Evolutionary conservation across 2,888 invertebrate species (phyloP).

Genomic region (Bibio marci): DNA sequence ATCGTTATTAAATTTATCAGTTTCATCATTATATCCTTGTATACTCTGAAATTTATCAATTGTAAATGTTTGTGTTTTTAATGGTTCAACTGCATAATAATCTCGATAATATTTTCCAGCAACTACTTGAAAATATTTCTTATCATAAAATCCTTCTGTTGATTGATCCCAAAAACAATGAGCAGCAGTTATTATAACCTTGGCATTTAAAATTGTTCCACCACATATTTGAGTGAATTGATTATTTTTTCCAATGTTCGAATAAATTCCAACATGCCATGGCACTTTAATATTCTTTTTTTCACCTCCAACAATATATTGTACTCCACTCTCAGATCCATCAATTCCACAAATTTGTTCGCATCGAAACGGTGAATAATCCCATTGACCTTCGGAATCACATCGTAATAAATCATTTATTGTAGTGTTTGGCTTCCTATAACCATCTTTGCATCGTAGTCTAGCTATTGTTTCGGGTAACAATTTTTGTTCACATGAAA

Average conservation of each 20-base stretch:
- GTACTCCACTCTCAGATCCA: neutral
- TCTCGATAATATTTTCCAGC: slow-evolving; percentile 9
- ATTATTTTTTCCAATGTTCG: neutral
- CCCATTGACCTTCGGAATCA: slow-evolving; percentile 15
- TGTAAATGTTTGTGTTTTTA: slow-evolving; percentile 8
- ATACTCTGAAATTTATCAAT: slow-evolving; percentile 9
- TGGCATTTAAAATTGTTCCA: slow-evolving; percentile 6
- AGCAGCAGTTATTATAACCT: slow-evolving; percentile 7
- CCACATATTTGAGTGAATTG: slow-evolving; percentile 6
- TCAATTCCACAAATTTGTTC: slow-evolving; percentile 15
- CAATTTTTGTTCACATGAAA: slow-evolving; percentile 9
- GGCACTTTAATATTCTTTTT: slow-evolving; percentile 2
- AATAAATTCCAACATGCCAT: slow-evolving; percentile 8
- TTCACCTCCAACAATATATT: slow-evolving; percentile 4
- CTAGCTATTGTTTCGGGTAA: slow-evolving; percentile 10
- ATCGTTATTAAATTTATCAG: slow-evolving; percentile 15
- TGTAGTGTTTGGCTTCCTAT: slow-evolving; percentile 1
- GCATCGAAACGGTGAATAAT: slow-evolving; percentile 13
- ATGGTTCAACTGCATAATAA: slow-evolving; percentile 7
- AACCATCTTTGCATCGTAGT: slow-evolving; percentile 8
- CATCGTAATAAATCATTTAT: slow-evolving; percentile 11
- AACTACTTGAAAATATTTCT: slow-evolving; percentile 4
- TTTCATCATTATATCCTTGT: slow-evolving; percentile 2
- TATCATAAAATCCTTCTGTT: neutral
- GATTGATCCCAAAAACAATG: slow-evolving; percentile 10